Evolutionary conservation across 2,113 vertebrate genomes (phyloP), one percentile per base, ranked within the genome.

Genomic region (Trematocara zebra): DNA sequence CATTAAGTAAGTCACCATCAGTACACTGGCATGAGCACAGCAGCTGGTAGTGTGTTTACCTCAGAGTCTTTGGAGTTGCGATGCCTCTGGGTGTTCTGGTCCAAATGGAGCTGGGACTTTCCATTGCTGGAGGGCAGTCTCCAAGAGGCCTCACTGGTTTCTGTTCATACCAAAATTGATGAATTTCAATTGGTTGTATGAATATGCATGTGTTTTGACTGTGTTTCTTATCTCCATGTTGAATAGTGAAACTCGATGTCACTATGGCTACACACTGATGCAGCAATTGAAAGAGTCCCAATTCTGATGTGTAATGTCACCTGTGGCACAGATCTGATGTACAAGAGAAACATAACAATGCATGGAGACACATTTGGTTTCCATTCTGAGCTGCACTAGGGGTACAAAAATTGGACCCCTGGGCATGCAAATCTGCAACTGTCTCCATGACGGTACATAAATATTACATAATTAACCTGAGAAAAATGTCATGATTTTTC

Each of bases 401-500:
- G 82, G 37, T 82, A 80, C 84, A 87, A 91, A 51, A 89, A 92
- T 86, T 90, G 83, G 79, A 89, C 85, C 88, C 81, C 3, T 80
- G 84, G 87, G 88, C 82, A 54, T 88, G 87, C 74, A 89, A 78
- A 91, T 92, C 74, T 85, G 76, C 82, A 87, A 87, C 79, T 23
- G 17, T 90, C 80, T 88, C 87, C 84, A 87, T 87, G 89, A 91
- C 7, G 6, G 9, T 61, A 82, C 88, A 91, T 89, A 87, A 83
- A 91, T 94, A 85, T 84, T 49, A 51, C 78, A 88, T 89, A 91
- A 90, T 93, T 92, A 93, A 93, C 91, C 87, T 86, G 80, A 88
- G 59, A 78, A 44, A 80, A 80, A 81, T 8, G 57, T 59, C 23
- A 23, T 12, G 78, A 80, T 84, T 85, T 82, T 54, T 84, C 67